A percentile compares a stretch with the other conserved stretches of the same genome.
Conservation (phyloP, 2,113 vertebrate species). For the Callospermophilus lateralis region DNA sequence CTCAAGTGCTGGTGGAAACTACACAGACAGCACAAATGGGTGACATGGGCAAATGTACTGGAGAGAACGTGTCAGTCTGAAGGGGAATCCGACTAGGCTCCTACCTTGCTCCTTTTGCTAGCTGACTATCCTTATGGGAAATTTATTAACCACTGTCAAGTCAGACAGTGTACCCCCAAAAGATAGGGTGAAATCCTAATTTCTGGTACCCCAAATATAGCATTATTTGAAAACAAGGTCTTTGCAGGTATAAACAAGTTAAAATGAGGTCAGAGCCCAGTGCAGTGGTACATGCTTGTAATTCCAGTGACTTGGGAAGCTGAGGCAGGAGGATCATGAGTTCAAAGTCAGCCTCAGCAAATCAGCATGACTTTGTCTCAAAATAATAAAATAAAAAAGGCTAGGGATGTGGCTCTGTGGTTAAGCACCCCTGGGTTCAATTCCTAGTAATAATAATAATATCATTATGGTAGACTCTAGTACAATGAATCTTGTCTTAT, state of each 20-base stretch:
- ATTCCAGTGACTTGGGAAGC: too few species aligned
- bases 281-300: too few species aligned
- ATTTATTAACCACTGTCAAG: not conserved
- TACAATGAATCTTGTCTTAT: not conserved
- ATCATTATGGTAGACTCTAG: not conserved
- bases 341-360: too few species aligned
- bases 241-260: not conserved
- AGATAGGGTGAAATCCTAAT: not conserved
- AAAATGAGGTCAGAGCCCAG: not conserved
- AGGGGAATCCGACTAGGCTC: not conserved
- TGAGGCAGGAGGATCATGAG: too few species aligned
- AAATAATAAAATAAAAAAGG: too few species aligned
- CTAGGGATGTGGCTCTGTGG: too few species aligned
- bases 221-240: constrained; percentile 1
- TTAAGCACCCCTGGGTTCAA: too few species aligned
- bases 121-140: not conserved
- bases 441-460: too few species aligned
- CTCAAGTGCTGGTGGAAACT: not conserved
- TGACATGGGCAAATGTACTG: not conserved
- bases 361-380: too few species aligned
- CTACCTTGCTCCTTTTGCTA: not conserved
- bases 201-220: not conserved
- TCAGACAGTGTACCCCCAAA: not conserved
- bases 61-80: not conserved
- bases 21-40: not conserved